phyloP scores from a whole-genome alignment of 1,140 invertebrate genomes.

The Adelges cooleyi region DNA sequence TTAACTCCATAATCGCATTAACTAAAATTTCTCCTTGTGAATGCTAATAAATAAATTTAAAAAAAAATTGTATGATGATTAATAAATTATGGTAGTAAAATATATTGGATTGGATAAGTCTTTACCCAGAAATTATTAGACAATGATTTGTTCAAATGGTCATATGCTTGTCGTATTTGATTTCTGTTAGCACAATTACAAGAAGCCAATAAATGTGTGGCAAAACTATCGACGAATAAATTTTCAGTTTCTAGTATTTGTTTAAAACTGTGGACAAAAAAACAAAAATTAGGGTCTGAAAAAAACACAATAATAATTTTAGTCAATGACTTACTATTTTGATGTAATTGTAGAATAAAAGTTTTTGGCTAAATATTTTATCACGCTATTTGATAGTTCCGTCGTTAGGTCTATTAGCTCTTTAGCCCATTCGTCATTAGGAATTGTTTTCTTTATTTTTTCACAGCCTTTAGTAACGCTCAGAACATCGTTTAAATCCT shows the following conservation, averaged over 20 bases:
- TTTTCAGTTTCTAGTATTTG: slow-evolving; percentile 22
- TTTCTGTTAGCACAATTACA: slow-evolving; percentile 25
- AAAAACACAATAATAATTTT: not conserved
- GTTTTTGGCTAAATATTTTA: slow-evolving; percentile 53
- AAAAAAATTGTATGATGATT: no score
- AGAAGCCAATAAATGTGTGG: slow-evolving; percentile 20
- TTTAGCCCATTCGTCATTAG: slow-evolving; percentile 59
- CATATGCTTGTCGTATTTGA: slow-evolving; percentile 23
- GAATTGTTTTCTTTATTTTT: slow-evolving; percentile 52
- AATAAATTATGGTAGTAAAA: no score
- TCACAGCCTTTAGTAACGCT: slow-evolving; percentile 58
- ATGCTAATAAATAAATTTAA: not conserved
- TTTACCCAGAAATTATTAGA: slow-evolving; percentile 26
- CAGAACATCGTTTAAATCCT: slow-evolving; percentile 51
- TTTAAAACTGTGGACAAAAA: slow-evolving; percentile 16
- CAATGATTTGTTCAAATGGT: slow-evolving; percentile 17
- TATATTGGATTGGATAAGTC: no score
- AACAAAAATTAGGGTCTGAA: no score
- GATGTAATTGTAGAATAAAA: slow-evolving; percentile 51
- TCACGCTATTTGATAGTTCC: slow-evolving; percentile 52
- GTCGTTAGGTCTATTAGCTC: slow-evolving; percentile 53
- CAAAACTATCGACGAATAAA: slow-evolving; percentile 16
- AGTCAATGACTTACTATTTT: slow-evolving; percentile 38
- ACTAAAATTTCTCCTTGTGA: slow-evolving; percentile 12
- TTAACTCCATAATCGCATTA: slow-evolving; percentile 21